A percentile compares a stretch with the other conserved stretches of the same genome.
phyloP scores from a whole-genome alignment of 2,888 invertebrate species.

The Augochlorella aurata region DNA sequence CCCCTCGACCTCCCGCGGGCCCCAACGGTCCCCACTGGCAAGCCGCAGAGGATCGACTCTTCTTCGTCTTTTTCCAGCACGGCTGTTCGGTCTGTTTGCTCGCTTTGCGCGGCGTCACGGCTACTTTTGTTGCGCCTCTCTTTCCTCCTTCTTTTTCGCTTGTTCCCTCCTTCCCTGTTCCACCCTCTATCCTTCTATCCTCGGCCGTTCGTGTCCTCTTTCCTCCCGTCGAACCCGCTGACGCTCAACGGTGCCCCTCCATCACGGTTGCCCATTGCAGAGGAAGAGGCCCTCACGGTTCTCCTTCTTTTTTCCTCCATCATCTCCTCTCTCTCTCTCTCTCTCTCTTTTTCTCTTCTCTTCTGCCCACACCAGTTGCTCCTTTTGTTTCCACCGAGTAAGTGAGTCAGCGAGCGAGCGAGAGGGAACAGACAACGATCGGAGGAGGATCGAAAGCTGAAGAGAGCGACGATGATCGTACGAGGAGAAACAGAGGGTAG shows the following conservation, averaged over 20 bases:
- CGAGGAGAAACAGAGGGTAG: conserved; percentile 25
- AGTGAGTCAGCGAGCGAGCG: conserved; percentile 55
- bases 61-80: conserved; percentile 66
- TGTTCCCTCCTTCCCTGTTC: conserved; percentile 48
- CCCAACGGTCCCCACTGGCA: too few relatives aligned
- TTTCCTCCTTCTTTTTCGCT: conserved; percentile 45
- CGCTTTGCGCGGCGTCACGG: conserved; percentile 72
- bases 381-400: conserved; percentile 60
- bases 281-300: not conserved
- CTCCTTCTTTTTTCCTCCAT: conserved; percentile 37
- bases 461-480: conserved; percentile 32
- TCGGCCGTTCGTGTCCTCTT: conserved; percentile 32
- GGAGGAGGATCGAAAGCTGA: conserved; percentile 17
- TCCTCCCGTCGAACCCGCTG: conserved; percentile 44
- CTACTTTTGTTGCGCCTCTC: conserved; percentile 71
- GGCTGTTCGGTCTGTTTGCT: conserved; percentile 62
- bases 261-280: not conserved
- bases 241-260: conserved; percentile 27
- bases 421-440: conserved; percentile 12
- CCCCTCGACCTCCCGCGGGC: conserved; percentile 39
- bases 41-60: conserved; percentile 62
- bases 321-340: conserved; percentile 13
- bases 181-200: conserved; percentile 45
- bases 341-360: not conserved
- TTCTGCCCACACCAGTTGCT: conserved; percentile 51